Conservation (phyloP, 2,113 vertebrate species). For the Egretta garzetta region DNA sequence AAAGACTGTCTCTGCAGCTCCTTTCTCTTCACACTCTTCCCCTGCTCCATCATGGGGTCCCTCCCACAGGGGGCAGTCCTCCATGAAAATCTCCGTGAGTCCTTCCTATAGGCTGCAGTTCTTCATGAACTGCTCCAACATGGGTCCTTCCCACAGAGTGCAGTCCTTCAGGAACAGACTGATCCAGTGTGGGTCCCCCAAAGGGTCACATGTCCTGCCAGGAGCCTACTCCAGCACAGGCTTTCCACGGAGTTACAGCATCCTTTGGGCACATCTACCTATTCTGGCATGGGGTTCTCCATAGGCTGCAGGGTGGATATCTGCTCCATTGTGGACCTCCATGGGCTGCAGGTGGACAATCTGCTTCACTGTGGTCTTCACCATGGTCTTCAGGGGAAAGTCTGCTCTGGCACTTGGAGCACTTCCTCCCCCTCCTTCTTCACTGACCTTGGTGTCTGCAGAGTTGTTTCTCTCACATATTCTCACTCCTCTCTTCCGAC, state of each 20-base stretch:
- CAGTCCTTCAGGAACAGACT: neutral
- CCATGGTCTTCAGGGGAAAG: neutral
- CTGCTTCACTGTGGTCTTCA: neutral
- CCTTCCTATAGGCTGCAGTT: neutral
- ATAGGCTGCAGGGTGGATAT: neutral
- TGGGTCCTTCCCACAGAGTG: neutral
- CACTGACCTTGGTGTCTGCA: neutral
- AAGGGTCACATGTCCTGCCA: neutral
- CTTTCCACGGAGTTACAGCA: neutral
- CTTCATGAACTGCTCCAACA: neutral
- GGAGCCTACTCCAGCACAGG: neutral
- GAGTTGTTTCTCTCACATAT: neutral
- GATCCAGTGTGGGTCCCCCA: too few species aligned
- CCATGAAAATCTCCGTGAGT: too few species aligned
- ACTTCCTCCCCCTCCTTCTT: neutral
- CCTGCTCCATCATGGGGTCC: too few species aligned
- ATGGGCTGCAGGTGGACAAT: neutral
- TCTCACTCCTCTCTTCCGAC: neutral
- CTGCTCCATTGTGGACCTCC: neutral
- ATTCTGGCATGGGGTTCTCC: neutral
- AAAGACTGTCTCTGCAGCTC: neutral
- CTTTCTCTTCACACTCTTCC: neutral
- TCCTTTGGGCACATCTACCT: neutral
- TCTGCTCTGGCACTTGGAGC: neutral
- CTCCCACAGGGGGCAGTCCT: too few species aligned